These are phyloP conservation scores for Carettochelys insculpta DNA, from an alignment of 2,113 vertebrate species.

Conservation along the genomic window DNA sequence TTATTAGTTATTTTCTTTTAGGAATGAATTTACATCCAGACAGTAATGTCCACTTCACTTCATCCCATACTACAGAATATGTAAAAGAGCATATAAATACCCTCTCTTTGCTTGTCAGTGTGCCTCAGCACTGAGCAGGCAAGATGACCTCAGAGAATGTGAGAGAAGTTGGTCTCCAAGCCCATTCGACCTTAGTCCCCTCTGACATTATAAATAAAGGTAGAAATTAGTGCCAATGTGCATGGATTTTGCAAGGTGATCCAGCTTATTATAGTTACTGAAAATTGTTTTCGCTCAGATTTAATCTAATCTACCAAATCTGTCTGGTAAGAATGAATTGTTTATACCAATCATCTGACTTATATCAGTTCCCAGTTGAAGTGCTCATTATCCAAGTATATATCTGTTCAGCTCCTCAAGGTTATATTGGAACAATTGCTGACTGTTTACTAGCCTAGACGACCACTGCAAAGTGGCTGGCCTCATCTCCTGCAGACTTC, in stretches of 20 bases:
- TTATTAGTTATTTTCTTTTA: background rate
- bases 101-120: background rate
- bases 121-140: background rate
- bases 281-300: background rate
- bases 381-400: fast-evolving
- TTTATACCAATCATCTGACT: background rate
- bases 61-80: fast-evolving
- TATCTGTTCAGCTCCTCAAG: background rate
- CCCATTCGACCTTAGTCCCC: background rate
- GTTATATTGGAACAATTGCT: background rate
- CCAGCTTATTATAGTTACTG: background rate
- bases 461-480: background rate
- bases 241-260: background rate
- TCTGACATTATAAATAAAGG: background rate
- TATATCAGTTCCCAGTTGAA: fast-evolving
- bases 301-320: background rate
- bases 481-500: background rate
- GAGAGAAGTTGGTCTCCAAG: too few species aligned
- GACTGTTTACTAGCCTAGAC: background rate
- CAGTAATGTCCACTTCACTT: background rate
- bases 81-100: fast-evolving
- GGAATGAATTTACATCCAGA: background rate
- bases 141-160: background rate
- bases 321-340: too few species aligned
- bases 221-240: background rate